phyloP scores from a whole-genome alignment of 1,140 invertebrate genomes.

The Drosophila mojavensis region DNA sequence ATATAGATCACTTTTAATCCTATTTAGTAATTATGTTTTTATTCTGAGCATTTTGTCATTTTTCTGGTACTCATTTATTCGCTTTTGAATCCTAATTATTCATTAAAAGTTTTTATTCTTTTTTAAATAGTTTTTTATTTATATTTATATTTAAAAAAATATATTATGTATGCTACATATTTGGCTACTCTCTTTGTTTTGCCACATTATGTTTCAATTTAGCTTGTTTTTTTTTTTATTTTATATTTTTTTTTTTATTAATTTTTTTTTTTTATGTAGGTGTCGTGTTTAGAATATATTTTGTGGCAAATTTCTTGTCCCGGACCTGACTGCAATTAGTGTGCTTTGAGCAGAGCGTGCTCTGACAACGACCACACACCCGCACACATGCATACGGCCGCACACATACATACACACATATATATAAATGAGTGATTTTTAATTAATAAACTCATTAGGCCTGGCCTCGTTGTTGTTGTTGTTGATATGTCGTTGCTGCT shows the following conservation, averaged over 20 bases:
- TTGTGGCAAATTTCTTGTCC: conserved; percentile 20
- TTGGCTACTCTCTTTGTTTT: not conserved
- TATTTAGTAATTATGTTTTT: too few relatives aligned
- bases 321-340: conserved; percentile 46
- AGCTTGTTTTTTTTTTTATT: not conserved
- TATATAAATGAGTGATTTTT: conserved; percentile 64
- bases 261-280: conserved; percentile 9
- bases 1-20: too few relatives aligned
- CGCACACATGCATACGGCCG: not conserved
- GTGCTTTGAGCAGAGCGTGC: conserved; percentile 28
- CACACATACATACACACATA: not conserved
- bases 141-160: too few relatives aligned
- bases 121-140: too few relatives aligned
- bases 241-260: conserved; percentile 10
- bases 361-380: conserved; percentile 14
- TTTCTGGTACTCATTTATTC: too few relatives aligned
- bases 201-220: not conserved
- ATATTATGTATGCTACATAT: too few relatives aligned
- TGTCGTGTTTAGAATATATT: conserved; percentile 52
- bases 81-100: too few relatives aligned
- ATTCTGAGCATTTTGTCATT: too few relatives aligned
- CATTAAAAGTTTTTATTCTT: too few relatives aligned
- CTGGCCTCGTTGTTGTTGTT: conserved; percentile 19
- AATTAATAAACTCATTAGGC: conserved; percentile 80
- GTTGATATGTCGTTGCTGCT: not conserved